Conservation (phyloP, 2,888 invertebrate genomes). For the Ochropleura plecta region DNA sequence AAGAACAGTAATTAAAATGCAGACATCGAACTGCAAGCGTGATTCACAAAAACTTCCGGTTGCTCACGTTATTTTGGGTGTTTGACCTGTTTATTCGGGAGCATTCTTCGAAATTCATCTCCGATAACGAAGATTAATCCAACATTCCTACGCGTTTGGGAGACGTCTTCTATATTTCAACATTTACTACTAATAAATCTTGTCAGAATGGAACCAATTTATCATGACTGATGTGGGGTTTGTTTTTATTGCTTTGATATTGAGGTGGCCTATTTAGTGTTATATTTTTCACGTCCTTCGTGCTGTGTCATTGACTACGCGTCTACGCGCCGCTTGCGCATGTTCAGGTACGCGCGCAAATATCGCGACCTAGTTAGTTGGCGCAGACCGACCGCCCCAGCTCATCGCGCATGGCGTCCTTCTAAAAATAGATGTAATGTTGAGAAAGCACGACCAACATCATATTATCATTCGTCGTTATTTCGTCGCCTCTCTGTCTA, state of each 20-base stretch:
- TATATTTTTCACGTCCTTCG: constrained; percentile 71
- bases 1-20: constrained; percentile 59
- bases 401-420: constrained; percentile 78
- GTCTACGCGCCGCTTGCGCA: constrained; percentile 70
- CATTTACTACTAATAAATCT: constrained; percentile 67
- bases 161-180: constrained; percentile 63
- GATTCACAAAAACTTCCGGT: constrained; percentile 81
- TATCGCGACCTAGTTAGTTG: constrained; percentile 86
- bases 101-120: constrained; percentile 75
- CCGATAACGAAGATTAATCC: constrained; percentile 70
- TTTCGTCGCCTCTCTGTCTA: constrained; percentile 51
- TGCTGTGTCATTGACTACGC: constrained; percentile 73
- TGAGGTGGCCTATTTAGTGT: constrained; percentile 67
- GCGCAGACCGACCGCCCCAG: constrained; percentile 73
- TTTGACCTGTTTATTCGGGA: constrained; percentile 77
- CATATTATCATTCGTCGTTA: constrained; percentile 54
- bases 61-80: constrained; percentile 78
- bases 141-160: constrained; percentile 59
- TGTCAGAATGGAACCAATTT: constrained; percentile 61
- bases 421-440: constrained; percentile 83
- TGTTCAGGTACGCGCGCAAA: constrained; percentile 76
- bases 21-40: constrained; percentile 74
- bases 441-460: constrained; percentile 78
- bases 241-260: constrained; percentile 65
- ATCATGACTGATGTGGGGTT: constrained; percentile 57